Percentiles rank a stretch among this genome's conserved stretches.
Conservation (phyloP, 2,888 invertebrate genomes). For the Diarsia rubi region DNA sequence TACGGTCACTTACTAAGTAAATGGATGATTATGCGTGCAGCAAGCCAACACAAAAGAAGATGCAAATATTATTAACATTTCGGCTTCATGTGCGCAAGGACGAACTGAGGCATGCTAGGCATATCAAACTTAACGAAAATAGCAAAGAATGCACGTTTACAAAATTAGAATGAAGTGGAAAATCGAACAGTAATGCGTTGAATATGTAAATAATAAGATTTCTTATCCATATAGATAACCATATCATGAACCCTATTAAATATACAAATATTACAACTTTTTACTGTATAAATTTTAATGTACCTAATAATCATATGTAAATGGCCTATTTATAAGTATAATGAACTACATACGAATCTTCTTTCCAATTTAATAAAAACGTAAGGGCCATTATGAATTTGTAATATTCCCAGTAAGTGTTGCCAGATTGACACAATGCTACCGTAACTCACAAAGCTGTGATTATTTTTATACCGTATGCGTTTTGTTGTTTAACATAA, state of each 20-base stretch:
- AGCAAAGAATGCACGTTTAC: conserved; percentile 19
- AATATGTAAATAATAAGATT: conserved; percentile 67
- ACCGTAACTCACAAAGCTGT: conserved; percentile 62
- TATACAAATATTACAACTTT: conserved; percentile 64
- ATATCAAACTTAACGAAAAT: conserved; percentile 53
- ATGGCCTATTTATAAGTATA: conserved; percentile 57
- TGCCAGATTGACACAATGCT: conserved; percentile 63
- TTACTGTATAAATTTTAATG: conserved; percentile 58
- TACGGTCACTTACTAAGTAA: conserved; percentile 18
- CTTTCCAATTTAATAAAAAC: conserved; percentile 61
- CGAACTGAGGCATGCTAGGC: conserved; percentile 23
- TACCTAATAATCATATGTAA: conserved; percentile 60
- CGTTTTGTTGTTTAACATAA: conserved; percentile 38
- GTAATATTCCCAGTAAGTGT: conserved; percentile 62
- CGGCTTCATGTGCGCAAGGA: conserved; percentile 16
- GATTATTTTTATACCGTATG: conserved; percentile 44
- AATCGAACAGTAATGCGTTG: conserved; percentile 43
- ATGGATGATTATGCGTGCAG: conserved; percentile 10
- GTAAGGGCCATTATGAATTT: conserved; percentile 58
- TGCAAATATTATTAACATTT: conserved; percentile 19
- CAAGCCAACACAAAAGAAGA: conserved; percentile 12
- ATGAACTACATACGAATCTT: conserved; percentile 50
- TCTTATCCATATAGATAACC: conserved; percentile 64
- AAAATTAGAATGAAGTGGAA: conserved; percentile 43
- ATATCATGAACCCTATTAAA: conserved; percentile 69